These are phyloP conservation scores for Betta splendens DNA, from an alignment of 2,797 vertebrate genomes.

Conservation along the genomic window DNA sequence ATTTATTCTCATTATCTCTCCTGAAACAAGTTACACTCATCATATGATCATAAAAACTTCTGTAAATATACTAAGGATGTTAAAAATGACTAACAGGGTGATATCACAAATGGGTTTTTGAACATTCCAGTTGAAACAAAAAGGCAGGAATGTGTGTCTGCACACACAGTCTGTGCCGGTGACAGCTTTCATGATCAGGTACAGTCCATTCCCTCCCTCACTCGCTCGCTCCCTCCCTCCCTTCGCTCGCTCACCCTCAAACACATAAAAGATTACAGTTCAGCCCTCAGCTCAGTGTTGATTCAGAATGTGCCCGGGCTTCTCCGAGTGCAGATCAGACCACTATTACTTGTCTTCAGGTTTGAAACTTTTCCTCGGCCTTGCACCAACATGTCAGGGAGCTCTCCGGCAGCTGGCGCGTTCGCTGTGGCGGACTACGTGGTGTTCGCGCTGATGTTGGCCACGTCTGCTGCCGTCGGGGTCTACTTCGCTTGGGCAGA, in stretches of 20 bases:
- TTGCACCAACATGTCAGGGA: slow-evolving; percentile 54
- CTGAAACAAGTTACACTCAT: too few species aligned
- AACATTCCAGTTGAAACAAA: background rate
- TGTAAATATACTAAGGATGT: too few species aligned
- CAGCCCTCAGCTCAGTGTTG: slow-evolving; percentile 39
- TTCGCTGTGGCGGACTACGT: slow-evolving; percentile 89
- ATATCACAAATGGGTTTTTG: background rate
- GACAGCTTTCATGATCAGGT: slow-evolving; percentile 33
- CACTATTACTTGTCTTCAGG: background rate
- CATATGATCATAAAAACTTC: too few species aligned
- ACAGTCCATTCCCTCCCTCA: slow-evolving; percentile 7
- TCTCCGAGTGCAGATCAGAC: slow-evolving; percentile 6
- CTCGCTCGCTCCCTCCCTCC: background rate
- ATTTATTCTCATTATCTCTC: too few species aligned
- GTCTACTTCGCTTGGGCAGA: slow-evolving; percentile 87
- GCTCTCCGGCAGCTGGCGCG: slow-evolving; percentile 21
- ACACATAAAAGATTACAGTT: slow-evolving; percentile 31
- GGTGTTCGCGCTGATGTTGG: slow-evolving; percentile 89
- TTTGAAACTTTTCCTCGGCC: slow-evolving; percentile 5
- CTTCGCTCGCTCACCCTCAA: slow-evolving; percentile 4
- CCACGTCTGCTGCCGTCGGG: slow-evolving; percentile 87
- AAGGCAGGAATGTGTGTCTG: background rate
- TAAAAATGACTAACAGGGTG: too few species aligned
- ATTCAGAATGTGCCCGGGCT: slow-evolving; percentile 33
- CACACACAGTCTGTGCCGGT: background rate